Base-by-base conservation (phyloP, 2,113 vertebrate species). In the Callipepla californica region DNA sequence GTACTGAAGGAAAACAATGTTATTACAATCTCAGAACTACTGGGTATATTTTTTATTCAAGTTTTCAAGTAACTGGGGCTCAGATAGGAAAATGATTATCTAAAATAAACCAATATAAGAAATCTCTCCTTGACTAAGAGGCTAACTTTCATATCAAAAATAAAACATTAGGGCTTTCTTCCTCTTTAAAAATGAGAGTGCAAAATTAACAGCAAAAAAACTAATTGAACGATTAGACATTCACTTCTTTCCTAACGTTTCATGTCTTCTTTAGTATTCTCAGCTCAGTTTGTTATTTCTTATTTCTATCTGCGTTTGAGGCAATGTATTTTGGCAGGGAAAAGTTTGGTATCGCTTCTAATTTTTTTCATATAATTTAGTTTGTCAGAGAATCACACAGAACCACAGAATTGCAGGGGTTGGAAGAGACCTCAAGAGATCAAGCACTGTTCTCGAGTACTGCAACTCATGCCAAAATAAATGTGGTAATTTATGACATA, bases 401-500 rank as follows among this genome's bases (percentile, higher is more conserved):
- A 51, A 51, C 26, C 25, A 53, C 14, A 53, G 5, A 53, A 53
- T 28, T 28, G 14, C 25, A 16, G 15, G 26, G 51, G 51, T 53
- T 30, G 51, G 51, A 28, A 53, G 26, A 15, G 26, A 30, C 15
- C 51, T 30, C 51, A 30, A 53, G 51, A 36, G 36, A 36, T 36
- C 36, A 36, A 47, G 7, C 67, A 68, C 15, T 40, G 51, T 91
- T 97, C 51, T 1, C 40, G 59, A 81, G 47, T 73, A 72, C 38
- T 53, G 78, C 74, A n/a, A 26, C 20, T 84, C 44, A 12, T 76
- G 75, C 73, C 69, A 95, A 95, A 95, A 90, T 95, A 95, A 89
- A 91, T 70, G 47, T 70, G 22, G 20, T 94, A 90, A 94, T 95
- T 95, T 94, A 89, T 93, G 63, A 63, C 81, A 89, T 92, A 87